Percentiles rank a stretch among this genome's conserved stretches.
Conservation (phyloP, 2,888 invertebrate species). For the Chouioia cunea region DNA sequence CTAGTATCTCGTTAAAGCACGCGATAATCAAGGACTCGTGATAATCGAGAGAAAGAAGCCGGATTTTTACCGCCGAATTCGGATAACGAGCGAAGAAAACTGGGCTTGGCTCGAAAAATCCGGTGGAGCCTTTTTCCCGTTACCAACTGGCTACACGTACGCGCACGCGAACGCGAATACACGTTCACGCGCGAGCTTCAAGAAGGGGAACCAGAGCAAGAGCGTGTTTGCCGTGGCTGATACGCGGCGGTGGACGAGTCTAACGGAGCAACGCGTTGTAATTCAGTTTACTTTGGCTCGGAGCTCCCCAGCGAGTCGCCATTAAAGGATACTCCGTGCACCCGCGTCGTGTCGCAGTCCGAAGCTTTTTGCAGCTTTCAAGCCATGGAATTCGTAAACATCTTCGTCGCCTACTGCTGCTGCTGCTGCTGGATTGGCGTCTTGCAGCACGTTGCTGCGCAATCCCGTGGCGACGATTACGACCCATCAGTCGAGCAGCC, state of each 20-base stretch:
- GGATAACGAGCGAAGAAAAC: too few species aligned
- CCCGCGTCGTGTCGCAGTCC: constrained; percentile 31
- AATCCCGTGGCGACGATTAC: constrained; percentile 48
- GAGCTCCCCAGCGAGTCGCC: too few species aligned
- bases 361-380: background rate
- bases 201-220: too few species aligned
- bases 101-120: background rate
- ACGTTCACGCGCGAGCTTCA: background rate
- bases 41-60: too few species aligned
- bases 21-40: too few species aligned
- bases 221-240: constrained; percentile 8
- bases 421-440: background rate
- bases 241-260: constrained; percentile 42
- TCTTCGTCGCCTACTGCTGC: background rate
- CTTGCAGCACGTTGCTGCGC: constrained; percentile 10
- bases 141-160: background rate
- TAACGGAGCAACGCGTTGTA: constrained; percentile 51
- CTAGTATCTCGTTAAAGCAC: too few species aligned
- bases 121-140: constrained; percentile 1
- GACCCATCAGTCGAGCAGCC: constrained; percentile 36
- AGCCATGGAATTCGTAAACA: constrained; percentile 29
- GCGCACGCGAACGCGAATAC: constrained; percentile 25
- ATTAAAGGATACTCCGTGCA: too few species aligned
- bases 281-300: constrained; percentile 50
- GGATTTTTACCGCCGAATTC: too few species aligned